These are phyloP conservation scores for Phoxinus phoxinus DNA, from an alignment of 2,113 vertebrate genomes.

Conservation along the genomic window DNA sequence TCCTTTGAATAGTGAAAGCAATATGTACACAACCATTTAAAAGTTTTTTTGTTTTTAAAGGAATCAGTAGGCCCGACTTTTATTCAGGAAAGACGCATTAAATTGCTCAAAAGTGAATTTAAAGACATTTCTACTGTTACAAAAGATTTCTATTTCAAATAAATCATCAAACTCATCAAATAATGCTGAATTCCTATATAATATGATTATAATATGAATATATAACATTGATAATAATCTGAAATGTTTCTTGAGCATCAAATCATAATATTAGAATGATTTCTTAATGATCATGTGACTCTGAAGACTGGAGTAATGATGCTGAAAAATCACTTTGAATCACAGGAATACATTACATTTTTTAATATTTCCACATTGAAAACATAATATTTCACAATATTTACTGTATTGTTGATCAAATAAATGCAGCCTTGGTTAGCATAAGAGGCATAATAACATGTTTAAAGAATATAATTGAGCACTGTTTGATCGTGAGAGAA, in stretches of 20 bases:
- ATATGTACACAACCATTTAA: background rate
- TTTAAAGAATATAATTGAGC: too few species aligned
- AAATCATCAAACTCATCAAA: background rate
- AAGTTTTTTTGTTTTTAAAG: background rate
- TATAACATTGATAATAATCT: background rate
- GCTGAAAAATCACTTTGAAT: background rate
- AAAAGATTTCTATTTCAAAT: too few species aligned
- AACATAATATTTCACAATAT: background rate
- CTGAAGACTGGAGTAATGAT: background rate
- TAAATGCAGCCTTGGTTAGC: background rate
- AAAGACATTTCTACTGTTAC: too few species aligned
- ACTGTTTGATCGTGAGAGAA: background rate
- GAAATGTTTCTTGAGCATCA: background rate
- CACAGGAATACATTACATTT: background rate
- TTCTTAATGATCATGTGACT: background rate
- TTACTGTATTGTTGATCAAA: background rate
- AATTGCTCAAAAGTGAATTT: too few species aligned
- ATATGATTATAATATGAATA: too few species aligned
- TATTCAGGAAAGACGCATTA: background rate
- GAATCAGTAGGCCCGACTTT: background rate
- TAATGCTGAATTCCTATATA: background rate
- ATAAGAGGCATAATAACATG: too few species aligned
- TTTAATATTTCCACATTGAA: background rate
- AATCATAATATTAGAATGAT: background rate
- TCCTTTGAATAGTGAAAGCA: background rate